Conservation (phyloP, 2,797 vertebrate species). For the Nothura maculosa region DNA sequence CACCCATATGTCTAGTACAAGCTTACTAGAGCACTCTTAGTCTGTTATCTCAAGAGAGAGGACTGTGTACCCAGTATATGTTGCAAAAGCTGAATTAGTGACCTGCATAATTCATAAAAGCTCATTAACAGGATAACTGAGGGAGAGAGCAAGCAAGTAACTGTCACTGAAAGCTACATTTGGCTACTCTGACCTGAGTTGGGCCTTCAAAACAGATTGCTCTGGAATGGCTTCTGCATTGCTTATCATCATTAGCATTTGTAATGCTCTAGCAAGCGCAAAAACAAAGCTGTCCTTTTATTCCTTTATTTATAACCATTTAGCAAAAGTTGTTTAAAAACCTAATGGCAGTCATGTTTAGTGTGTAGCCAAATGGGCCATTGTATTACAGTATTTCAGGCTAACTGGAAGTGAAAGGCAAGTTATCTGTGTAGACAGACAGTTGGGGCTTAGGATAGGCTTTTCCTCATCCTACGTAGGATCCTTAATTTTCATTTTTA, state of each 20-base stretch:
- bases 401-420: neutral
- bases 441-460: too few relatives aligned
- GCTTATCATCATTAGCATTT: neutral
- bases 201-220: neutral
- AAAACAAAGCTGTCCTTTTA: neutral
- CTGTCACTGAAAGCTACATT: accelerated
- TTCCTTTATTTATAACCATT: neutral
- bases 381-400: neutral
- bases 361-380: neutral
- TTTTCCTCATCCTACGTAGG: neutral
- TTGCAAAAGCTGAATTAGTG: neutral
- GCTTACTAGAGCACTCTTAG: accelerated
- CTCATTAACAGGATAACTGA: accelerated
- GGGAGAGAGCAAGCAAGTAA: neutral
- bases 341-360: neutral
- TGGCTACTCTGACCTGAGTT: neutral
- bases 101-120: neutral
- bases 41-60: neutral
- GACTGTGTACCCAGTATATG: accelerated
- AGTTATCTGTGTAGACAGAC: neutral
- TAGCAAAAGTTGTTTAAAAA: neutral
- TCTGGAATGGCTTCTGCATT: neutral
- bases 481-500: neutral
- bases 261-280: neutral
- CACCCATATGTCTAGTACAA: accelerated